Base-by-base conservation (phyloP, 2,113 vertebrate genomes). In the Mionectes macconnelli region DNA sequence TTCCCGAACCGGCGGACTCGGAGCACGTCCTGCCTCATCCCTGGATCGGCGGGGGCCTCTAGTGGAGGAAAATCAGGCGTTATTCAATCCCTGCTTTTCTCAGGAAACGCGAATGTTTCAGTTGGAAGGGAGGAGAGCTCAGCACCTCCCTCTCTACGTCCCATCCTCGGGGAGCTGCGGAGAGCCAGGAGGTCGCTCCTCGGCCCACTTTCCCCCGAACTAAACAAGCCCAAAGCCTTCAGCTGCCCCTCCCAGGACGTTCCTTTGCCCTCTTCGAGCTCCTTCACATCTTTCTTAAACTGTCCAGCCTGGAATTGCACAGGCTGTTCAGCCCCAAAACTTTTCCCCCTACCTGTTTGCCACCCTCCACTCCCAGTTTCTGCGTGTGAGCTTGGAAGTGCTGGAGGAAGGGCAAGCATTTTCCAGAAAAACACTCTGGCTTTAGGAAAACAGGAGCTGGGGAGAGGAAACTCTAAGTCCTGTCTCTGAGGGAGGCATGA, bases 1-100 rank as follows among this genome's bases (percentile, higher is more conserved):
- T 16, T 3, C 42, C 33, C 44, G 5, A 10, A 7, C 0, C 6
- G 23, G 42, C 35, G 4, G 47, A 44, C 50, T 77, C 0, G 6
- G 33, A 84, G 69, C 52, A 1, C 3, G 0, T 30, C 47, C 55
- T 18, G 28, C 18, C 40, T 50, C 72, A 86, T 94, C 57, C 66
- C 82, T 67, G 23, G 87, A 14, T 6, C 52, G 0, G 24, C 79
- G 53, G 59, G 72, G 95, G 60, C 94, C 89, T 91, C 96, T 95
- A 37, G 70, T 25, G 95, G 90, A 80, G 63, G 47, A 57, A 76
- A 11, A 30, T 27, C 42, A 1, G 53, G 24, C 0, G 0, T 55
- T 30, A 14, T 31, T 39, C 39, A 40, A 40, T 7, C 5, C 3
- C 31, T 12, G 21, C 31, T 74, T 45, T 59, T 6, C 17, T 10